phyloP scores from a whole-genome alignment of 2,797 vertebrate genomes.

The Sebastiscus tertius region DNA sequence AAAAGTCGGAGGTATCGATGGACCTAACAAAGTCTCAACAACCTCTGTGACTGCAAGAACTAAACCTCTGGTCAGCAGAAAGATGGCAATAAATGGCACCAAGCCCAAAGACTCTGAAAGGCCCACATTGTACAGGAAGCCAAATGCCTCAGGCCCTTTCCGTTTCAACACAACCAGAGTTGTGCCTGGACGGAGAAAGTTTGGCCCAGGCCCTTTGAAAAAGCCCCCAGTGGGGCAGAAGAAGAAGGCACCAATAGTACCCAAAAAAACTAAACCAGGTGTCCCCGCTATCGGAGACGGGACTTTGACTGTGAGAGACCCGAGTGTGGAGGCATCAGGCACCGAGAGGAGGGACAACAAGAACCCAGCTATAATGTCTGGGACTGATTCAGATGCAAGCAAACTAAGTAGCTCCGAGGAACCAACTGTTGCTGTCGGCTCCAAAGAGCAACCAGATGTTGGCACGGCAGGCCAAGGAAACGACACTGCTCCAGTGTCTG shows the following conservation, averaged over 20 bases:
- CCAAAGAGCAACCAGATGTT: slow-evolving; percentile 46
- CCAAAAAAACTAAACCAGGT: slow-evolving; percentile 26
- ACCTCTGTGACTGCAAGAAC: slow-evolving; percentile 16
- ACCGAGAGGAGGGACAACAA: neutral
- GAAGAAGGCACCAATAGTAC: neutral
- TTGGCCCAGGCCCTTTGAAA: slow-evolving; percentile 37
- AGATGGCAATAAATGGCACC: slow-evolving; percentile 13
- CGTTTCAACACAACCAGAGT: slow-evolving; percentile 59
- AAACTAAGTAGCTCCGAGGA: slow-evolving; percentile 35
- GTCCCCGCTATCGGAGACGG: neutral
- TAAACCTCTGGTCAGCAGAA: slow-evolving; percentile 39
- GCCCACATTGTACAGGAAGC: slow-evolving; percentile 31
- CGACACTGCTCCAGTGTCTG: slow-evolving; percentile 13
- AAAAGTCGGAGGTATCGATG: neutral
- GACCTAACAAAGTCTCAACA: neutral
- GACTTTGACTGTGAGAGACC: slow-evolving; percentile 14
- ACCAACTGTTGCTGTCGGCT: slow-evolving; percentile 8
- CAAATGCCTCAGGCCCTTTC: slow-evolving; percentile 6
- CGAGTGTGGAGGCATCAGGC: neutral
- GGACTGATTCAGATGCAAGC: slow-evolving; percentile 21
- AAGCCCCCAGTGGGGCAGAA: slow-evolving; percentile 18
- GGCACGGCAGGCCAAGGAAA: slow-evolving; percentile 23
- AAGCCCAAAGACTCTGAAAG: slow-evolving; percentile 26
- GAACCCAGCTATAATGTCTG: slow-evolving; percentile 7
- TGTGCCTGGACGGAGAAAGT: slow-evolving; percentile 8